phyloP scores from a whole-genome alignment of 2,888 invertebrate genomes.

The Ypsolopha sequella region DNA sequence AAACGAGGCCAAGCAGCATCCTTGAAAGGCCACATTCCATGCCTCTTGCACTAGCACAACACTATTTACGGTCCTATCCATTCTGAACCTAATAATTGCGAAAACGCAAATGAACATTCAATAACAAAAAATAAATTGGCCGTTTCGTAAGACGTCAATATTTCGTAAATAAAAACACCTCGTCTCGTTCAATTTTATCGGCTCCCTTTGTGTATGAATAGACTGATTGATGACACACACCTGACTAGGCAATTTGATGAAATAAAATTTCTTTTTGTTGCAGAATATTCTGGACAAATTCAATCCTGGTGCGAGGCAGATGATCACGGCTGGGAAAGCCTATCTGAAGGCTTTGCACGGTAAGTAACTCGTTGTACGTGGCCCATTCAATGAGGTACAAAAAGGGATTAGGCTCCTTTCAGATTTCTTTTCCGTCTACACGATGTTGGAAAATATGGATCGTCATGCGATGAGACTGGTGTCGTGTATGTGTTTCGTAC shows the following conservation, averaged over 20 bases:
- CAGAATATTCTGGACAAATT: conserved; percentile 97
- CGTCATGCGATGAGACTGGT: no score
- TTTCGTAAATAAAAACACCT: conserved; percentile 4
- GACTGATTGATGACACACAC: conserved; percentile 20
- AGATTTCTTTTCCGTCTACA: no score
- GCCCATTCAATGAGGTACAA: background rate
- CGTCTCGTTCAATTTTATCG: background rate
- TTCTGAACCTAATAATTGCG: conserved; percentile 20
- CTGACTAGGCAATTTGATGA: conserved; percentile 1
- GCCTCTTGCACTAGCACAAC: conserved; percentile 16
- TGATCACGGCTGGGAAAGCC: conserved; percentile 94
- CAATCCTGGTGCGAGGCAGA: conserved; percentile 93
- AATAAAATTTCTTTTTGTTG: conserved; percentile 50
- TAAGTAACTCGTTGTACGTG: conserved; percentile 60
- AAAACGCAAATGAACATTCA: conserved; percentile 20
- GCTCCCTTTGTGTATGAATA: conserved; percentile 15
- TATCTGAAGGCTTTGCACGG: conserved; percentile 95
- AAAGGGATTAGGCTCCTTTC: no score
- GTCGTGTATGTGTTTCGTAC: no score
- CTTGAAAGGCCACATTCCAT: conserved; percentile 66
- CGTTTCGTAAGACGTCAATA: background rate
- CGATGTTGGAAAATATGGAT: no score
- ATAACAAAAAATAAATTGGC: conserved; percentile 5
- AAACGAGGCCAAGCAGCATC: conserved; percentile 54
- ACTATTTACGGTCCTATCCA: conserved; percentile 57